Base-by-base conservation (phyloP, 2,888 invertebrate species). In the Drosophila meridiana region DNA sequence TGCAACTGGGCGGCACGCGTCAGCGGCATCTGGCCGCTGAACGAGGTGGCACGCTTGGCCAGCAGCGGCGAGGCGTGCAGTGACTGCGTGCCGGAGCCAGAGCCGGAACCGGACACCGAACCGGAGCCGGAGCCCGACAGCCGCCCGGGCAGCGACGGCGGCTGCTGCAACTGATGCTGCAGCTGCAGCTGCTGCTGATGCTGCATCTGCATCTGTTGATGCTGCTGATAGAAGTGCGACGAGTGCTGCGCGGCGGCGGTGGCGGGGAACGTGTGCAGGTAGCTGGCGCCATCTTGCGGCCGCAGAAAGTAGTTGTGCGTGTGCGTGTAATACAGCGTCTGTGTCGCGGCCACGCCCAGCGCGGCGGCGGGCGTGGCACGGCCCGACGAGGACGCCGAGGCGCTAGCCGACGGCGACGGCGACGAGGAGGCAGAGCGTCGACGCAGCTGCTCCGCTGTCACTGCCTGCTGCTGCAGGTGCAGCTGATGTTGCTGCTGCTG, bases 231-330 rank as follows among this genome's bases (percentile, higher is more conserved):
- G 48, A 77, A 77, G 11, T 85, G 82, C 42, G 70, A 69, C 47
- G 86, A 82, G 38, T 91, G 90, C 36, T 91, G 82, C 4, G 90
- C 84, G 59, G 91, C 81, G 28, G 92, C 85, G 69, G 60, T 20
- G 13, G 92, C 90, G 66, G 93, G 92, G 69, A 93, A 92, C n/a
- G 92, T 93, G 63, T 93, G 92, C 71, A 92, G 45, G 66, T 90
- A 91, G 38, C 76, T 85, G 34, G 78, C 79, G 59, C 86, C 87
- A 80, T 91, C 91, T 63, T 87, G 89, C 40, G 90, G 80, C 3
- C 91, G 87, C 62, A 88, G 76, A 65, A 90, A 92, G 58, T 89
- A 92, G 71, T 87, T 90, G 56, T 91, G 86, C 20, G 88, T 74
- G 58, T 87, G 85, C 5, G 83, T 69, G 55, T 85, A 87, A 42